A percentile compares a stretch with the other conserved stretches of the same genome.
phyloP scores from a whole-genome alignment of 2,113 vertebrate species.

The Heterotis niloticus region DNA sequence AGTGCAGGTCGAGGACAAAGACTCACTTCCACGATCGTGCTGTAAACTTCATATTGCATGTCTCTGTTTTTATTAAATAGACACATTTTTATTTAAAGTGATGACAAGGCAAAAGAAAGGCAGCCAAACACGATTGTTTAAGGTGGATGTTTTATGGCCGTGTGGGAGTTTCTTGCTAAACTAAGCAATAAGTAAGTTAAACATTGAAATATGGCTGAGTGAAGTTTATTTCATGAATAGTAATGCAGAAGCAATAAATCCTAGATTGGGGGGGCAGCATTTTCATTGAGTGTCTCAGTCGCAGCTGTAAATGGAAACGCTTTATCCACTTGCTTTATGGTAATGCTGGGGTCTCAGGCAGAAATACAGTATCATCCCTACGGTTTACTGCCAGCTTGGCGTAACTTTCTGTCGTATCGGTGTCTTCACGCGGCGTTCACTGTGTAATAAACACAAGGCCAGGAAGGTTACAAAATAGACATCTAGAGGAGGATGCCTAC shows the following conservation, averaged over 20 bases:
- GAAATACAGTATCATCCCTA: slow-evolving; percentile 11
- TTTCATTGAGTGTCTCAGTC: slow-evolving; percentile 28
- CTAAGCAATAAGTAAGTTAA: slow-evolving; percentile 50
- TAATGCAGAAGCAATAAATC: slow-evolving; percentile 49
- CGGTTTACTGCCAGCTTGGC: not conserved
- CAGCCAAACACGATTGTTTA: slow-evolving; percentile 33
- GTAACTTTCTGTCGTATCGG: not conserved
- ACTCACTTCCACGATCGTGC: too few relatives aligned
- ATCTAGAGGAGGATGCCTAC: not conserved
- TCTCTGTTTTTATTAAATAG: slow-evolving; percentile 40
- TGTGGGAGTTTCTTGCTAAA: slow-evolving; percentile 34
- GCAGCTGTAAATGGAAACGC: slow-evolving; percentile 16
- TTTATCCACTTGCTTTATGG: slow-evolving; percentile 29
- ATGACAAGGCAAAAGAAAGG: slow-evolving; percentile 32
- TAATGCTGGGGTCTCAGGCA: slow-evolving; percentile 16
- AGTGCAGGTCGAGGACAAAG: too few relatives aligned
- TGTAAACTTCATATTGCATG: too few relatives aligned
- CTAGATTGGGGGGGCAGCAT: slow-evolving; percentile 21
- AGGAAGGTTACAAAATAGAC: not conserved
- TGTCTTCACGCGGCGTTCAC: not conserved
- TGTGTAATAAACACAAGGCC: slow-evolving; percentile 17
- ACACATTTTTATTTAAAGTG: slow-evolving; percentile 47
- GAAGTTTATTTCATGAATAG: slow-evolving; percentile 58
- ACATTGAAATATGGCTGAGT: slow-evolving; percentile 41
- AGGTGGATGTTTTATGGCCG: slow-evolving; percentile 52